Base-by-base conservation (phyloP, 2,113 vertebrate genomes). In the Steatornis caripensis region DNA sequence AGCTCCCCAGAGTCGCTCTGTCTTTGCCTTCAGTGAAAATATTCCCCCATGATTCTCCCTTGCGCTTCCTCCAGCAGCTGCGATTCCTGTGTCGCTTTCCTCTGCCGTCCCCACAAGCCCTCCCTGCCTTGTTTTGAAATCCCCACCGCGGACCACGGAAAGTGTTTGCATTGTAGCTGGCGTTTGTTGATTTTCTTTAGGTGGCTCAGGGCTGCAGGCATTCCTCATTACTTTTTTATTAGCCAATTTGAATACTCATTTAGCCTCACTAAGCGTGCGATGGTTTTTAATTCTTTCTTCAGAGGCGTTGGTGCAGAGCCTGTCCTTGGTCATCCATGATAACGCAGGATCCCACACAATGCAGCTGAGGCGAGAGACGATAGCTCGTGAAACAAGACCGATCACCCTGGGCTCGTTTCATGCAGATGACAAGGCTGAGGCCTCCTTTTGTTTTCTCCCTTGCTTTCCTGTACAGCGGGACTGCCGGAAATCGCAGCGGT, bases 171-270 rank as follows among this genome's bases (percentile, higher is more conserved):
- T 75, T 95, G 91, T 91, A 64, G 46, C 87, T 95, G 91, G 74
- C 89, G 66, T 92, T 93, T 96, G 95, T 96, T 97, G 96, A 78
- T 95, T 97, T 97, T 96, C 94, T 95, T 95, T 89, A 92, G 96
- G 95, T 96, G 90, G 87, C 74, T 94, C 77, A 95, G 94, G 92
- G 87, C 95, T 95, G 79, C 91, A 96, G 93, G 91, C 96, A 93
- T 71, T 97, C 94, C 96, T 96, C 92, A 97, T 97, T 96, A 97
- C 83, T 97, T 96, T 98, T 97, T 96, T 96, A 97, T 97, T 95
- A 97, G 85, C 70, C 87, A 85, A 87, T 97, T 93, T 97, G 93
- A 98, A 97, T 97, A 95, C 89, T 94, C 89, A 90, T 96, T 97
- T 96, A 96, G 95, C 91, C 85, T 95, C 66, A 45, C 92, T 83